A percentile compares a stretch with the other conserved stretches of the same genome.
Conservation (phyloP, 2,113 vertebrate genomes). For the Kryptolebias marmoratus region DNA sequence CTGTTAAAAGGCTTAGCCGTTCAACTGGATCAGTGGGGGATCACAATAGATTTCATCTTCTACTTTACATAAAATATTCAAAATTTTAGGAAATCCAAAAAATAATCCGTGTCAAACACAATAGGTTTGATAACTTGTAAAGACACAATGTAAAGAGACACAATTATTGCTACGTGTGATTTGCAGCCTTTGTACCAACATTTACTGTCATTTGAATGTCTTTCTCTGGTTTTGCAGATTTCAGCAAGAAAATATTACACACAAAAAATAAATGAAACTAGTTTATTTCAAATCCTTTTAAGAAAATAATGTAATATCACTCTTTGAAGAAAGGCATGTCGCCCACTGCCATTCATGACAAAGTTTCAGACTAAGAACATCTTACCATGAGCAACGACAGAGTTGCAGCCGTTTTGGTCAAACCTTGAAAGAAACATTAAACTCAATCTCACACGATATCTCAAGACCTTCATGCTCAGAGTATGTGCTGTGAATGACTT, state of each 20-base stretch:
- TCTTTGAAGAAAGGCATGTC: too few species aligned
- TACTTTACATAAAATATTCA: background rate
- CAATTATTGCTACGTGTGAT: background rate
- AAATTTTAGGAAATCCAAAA: background rate
- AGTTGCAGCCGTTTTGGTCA: too few species aligned
- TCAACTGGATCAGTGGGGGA: background rate
- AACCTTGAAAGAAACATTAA: too few species aligned
- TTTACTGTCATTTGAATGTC: background rate
- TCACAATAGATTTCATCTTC: background rate
- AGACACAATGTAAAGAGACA: background rate
- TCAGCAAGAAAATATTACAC: background rate
- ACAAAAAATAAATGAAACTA: background rate
- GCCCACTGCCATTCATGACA: too few species aligned
- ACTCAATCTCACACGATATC: too few species aligned
- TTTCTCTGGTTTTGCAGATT: background rate
- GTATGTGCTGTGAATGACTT: too few species aligned
- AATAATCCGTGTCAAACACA: background rate
- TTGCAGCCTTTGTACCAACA: background rate
- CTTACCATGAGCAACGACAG: too few species aligned
- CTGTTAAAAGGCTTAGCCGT: background rate
- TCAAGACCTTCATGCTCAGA: too few species aligned
- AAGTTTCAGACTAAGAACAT: too few species aligned
- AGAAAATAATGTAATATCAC: too few species aligned
- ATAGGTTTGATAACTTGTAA: too few species aligned
- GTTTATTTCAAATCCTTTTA: too few species aligned